A percentile compares a stretch with the other conserved stretches of the same genome.
Conservation (phyloP, 1,140 invertebrate species). For the Drosophila hydei region DNA sequence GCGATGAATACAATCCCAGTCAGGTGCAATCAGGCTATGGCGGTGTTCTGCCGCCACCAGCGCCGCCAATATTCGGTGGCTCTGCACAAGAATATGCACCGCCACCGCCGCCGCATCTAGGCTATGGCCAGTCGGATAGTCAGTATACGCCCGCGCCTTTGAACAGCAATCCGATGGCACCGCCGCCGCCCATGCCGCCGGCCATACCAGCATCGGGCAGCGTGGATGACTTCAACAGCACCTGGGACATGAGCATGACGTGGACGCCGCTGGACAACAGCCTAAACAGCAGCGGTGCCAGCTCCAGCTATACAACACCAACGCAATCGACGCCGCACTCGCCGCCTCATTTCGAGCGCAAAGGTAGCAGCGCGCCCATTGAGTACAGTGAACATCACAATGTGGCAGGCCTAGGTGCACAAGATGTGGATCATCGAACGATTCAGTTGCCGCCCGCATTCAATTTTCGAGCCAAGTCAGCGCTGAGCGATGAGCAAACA, state of each 20-base stretch:
- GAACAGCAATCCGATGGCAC: conserved; percentile 53
- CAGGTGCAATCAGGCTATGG: conserved; percentile 39
- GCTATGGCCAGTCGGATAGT: conserved; percentile 53
- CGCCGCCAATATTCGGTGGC: conserved; percentile 29
- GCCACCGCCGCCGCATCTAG: conserved; percentile 60
- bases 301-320: conserved; percentile 56
- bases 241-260: conserved; percentile 80
- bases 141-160: conserved; percentile 83
- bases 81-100: conserved; percentile 55
- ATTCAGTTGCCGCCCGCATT: conserved; percentile 73
- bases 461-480: conserved; percentile 64
- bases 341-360: conserved; percentile 88
- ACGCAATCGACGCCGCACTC: conserved; percentile 86
- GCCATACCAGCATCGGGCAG: conserved; percentile 24
- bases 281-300: conserved; percentile 64
- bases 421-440: conserved; percentile 86
- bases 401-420: conserved; percentile 79
- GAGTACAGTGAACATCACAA: conserved; percentile 85
- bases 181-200: conserved; percentile 87
- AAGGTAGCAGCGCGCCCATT: conserved; percentile 84
- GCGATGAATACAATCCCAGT: conserved; percentile 58
- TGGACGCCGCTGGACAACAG: conserved; percentile 76
- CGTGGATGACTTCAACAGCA: conserved; percentile 68
- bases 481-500: conserved; percentile 73
- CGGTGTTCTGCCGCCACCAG: conserved; percentile 31